Evolutionary conservation across 2,888 invertebrate species (phyloP).

Genomic region (Drosophila eohydei): DNA sequence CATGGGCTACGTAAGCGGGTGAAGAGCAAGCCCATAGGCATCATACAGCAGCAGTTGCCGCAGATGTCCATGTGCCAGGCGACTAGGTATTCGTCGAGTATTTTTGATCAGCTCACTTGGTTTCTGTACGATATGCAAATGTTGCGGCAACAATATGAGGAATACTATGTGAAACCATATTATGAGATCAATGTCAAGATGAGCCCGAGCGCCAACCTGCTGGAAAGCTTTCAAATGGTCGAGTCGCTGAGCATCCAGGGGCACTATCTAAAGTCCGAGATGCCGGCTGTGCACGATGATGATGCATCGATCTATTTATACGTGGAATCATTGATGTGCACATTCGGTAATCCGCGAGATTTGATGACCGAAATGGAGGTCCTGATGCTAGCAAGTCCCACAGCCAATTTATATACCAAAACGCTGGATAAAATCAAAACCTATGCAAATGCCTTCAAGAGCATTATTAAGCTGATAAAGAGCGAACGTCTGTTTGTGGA

Average conservation of each 20-base stretch:
- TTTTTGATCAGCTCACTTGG: constrained; percentile 80
- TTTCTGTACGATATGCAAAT: constrained; percentile 79
- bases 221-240: constrained; percentile 28
- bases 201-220: constrained; percentile 31
- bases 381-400: constrained; percentile 52
- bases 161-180: constrained; percentile 70
- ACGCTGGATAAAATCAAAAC: constrained; percentile 59
- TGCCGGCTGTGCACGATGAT: constrained; percentile 58
- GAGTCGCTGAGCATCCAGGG: constrained; percentile 66
- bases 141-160: constrained; percentile 70
- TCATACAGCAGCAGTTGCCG: constrained; percentile 74
- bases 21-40: constrained; percentile 70
- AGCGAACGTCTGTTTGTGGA: constrained; percentile 70
- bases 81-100: constrained; percentile 46
- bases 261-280: constrained; percentile 55
- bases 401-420: constrained; percentile 34
- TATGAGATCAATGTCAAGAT: constrained; percentile 69
- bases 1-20: constrained; percentile 61
- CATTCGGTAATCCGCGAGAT: constrained; percentile 59
- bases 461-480: constrained; percentile 66
- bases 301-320: constrained; percentile 66
- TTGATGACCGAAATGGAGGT: constrained; percentile 57
- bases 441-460: constrained; percentile 64
- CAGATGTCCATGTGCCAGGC: constrained; percentile 77
- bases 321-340: constrained; percentile 71